Conservation (phyloP, 1,140 invertebrate genomes). For the Rhopalosiphum padi region DNA sequence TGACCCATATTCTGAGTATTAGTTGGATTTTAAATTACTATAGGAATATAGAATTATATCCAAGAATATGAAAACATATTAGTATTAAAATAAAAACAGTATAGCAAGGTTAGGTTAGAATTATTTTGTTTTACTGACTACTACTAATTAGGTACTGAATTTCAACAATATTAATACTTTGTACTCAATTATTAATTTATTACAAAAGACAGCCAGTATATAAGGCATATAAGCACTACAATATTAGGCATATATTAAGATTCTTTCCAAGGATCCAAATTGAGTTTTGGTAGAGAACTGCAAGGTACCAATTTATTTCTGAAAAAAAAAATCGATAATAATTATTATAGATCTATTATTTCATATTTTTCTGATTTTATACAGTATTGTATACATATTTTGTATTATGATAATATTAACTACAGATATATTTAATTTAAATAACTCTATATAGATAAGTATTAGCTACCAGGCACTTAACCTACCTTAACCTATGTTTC, state of each 20-base stretch:
- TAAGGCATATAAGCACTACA: background rate
- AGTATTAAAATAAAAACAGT: too few species aligned
- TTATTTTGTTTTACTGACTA: background rate
- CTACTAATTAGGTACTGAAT: background rate
- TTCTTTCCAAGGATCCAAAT: background rate
- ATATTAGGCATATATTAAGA: background rate
- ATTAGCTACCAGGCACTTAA: background rate
- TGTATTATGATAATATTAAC: background rate
- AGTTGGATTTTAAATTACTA: too few species aligned
- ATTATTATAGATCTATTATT: background rate
- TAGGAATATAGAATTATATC: too few species aligned
- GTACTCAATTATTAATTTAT: background rate
- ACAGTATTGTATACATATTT: background rate
- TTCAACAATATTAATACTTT: background rate
- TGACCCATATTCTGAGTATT: too few species aligned
- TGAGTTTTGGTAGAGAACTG: background rate
- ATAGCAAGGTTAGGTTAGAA: too few species aligned
- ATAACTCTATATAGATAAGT: background rate
- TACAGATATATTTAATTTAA: background rate
- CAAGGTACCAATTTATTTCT: background rate
- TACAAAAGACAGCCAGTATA: background rate
- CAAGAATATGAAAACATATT: too few species aligned
- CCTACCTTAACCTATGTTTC: background rate
- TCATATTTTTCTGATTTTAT: background rate
- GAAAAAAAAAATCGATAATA: background rate